Conservation (phyloP, 2,888 invertebrate genomes). For the Drosophila villosipedis region DNA sequence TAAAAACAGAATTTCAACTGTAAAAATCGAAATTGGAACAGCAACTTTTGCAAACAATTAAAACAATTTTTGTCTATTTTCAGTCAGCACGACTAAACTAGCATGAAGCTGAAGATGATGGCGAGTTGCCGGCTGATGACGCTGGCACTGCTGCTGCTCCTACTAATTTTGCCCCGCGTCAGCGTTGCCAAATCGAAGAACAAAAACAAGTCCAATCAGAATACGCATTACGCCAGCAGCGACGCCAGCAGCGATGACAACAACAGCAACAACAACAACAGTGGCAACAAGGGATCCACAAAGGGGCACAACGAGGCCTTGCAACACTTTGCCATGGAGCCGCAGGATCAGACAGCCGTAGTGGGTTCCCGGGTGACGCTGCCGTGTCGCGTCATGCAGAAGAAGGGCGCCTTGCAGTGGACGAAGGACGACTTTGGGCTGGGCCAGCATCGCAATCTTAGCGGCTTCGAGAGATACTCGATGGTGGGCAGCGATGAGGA, state of each 20-base stretch:
- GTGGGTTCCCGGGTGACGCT: conserved; percentile 95
- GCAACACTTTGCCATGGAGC: conserved; percentile 96
- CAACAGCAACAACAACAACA: conserved; percentile 37
- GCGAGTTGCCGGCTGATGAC: conserved; percentile 14
- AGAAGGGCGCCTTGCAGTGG: conserved; percentile 97
- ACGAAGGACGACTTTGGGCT: conserved; percentile 98
- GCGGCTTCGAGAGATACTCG: conserved; percentile 96
- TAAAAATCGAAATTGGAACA: background rate
- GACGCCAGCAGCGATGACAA: conserved; percentile 13
- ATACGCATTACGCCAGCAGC: conserved; percentile 56
- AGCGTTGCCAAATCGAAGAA: conserved; percentile 85
- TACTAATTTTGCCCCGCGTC: conserved; percentile 47
- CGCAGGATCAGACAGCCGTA: conserved; percentile 95
- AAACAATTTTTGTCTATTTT: background rate
- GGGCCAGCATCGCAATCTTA: conserved; percentile 94
- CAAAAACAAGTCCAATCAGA: conserved; percentile 69
- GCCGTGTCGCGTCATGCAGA: conserved; percentile 95
- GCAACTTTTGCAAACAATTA: background rate
- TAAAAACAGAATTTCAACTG: background rate
- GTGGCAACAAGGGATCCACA: conserved; percentile 46
- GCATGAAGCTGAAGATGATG: conserved; percentile 45
- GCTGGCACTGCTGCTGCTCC: conserved; percentile 46
- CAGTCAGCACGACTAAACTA: conserved; percentile 38
- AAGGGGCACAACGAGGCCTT: conserved; percentile 54
- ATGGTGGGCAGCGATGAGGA: conserved; percentile 98